Evolutionary conservation across 1,140 invertebrate species (phyloP), one percentile per base, ranked within the genome.

Genomic region (Ips nitidus): DNA sequence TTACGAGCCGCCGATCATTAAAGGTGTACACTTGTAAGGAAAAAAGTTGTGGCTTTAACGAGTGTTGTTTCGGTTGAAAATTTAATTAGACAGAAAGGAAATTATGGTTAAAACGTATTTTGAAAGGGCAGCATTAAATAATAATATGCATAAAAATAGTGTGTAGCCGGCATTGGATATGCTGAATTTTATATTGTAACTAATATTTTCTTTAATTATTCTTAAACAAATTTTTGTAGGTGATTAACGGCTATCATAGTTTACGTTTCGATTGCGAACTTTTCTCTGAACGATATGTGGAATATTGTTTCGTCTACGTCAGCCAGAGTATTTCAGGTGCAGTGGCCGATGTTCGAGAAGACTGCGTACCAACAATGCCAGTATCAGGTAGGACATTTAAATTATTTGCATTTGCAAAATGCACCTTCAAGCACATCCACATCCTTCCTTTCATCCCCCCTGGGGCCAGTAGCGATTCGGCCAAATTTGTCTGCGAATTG

Each of bases 301-400:
- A 93, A 75, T 94, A 94, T 74, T 94, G 92, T 80, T 94, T 94
- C 80, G 88, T 91, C 58, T 94, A 94, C 77, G 91, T 93, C 3
- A 93, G 89, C 52, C 88, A 92, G 71, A 89, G 91, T 0, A 88
- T 91, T 40, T 92, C 87, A 1, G 90, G 90, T 1, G 91, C 92
- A 1, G 91, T 94, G 60, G 86, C 89, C 4, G 90, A 94, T 79
- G 90, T 94, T 1, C 83, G 90, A 65, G 88, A 89, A 82, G 88
- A 92, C 77, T 94, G 92, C 75, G 86, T 94, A 41, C 91, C 91
- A 1, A 93, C 92, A 0, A 81, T 91, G 64, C 91, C 91, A 1
- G 83, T 92, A 36, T 84, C 87, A 82, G 91, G 92, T 93, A 80
- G 81, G 81, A 40, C 41, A 5, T 45, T 22, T 22, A 22, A 22